phyloP scores from a whole-genome alignment of 2,113 vertebrate species.

The Beaufortia kweichowensis region DNA sequence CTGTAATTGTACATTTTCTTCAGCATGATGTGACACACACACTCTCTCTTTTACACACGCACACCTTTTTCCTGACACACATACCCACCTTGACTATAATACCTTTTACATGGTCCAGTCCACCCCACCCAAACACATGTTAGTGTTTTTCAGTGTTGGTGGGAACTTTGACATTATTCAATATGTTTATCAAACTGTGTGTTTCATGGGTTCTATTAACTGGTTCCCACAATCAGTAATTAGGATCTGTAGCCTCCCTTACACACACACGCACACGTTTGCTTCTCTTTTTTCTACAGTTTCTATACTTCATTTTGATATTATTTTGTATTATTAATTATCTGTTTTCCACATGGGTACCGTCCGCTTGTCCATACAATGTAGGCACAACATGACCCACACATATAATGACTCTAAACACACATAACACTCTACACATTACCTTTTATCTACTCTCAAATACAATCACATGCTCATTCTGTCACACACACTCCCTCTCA shows the following conservation, averaged over 20 bases:
- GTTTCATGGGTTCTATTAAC: not conserved
- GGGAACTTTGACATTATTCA: not conserved
- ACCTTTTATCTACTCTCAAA: conserved; percentile 8
- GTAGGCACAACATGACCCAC: not conserved
- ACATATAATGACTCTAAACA: too few species aligned
- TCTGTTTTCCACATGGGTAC: not conserved
- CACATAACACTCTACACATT: not conserved
- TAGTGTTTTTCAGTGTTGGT: not conserved
- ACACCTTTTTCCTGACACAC: conserved; percentile 9
- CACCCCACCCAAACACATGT: not conserved
- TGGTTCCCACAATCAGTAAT: not conserved
- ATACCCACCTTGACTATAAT: conserved; percentile 1
- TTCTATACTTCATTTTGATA: not conserved
- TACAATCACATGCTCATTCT: not conserved
- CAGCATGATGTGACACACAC: not conserved
- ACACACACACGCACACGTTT: too few species aligned
- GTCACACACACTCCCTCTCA: conserved; percentile 23
- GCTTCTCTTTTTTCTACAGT: too few species aligned
- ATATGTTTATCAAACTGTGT: not conserved
- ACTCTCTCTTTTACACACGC: not conserved
- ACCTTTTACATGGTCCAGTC: conserved; percentile 14
- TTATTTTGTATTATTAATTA: not conserved
- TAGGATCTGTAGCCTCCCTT: not conserved
- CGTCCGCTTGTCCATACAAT: not conserved
- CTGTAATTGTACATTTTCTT: conserved; percentile 18